phyloP scores from a whole-genome alignment of 92 coral and sea anemone genomes.

The Zoanthus sociatus region DNA sequence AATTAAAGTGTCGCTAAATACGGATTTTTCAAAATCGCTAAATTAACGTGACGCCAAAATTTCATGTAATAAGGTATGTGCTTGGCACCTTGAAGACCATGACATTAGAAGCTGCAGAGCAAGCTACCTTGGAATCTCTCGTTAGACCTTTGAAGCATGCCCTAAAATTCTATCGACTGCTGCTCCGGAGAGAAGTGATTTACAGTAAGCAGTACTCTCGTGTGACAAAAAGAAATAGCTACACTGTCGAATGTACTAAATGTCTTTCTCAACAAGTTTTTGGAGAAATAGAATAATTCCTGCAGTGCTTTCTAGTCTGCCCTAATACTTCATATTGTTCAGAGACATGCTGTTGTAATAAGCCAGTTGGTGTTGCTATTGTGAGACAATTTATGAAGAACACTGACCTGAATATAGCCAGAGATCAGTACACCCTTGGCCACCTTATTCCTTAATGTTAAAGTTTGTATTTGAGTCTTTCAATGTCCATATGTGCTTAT shows the following conservation, averaged over 20 bases:
- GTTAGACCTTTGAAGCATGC: constrained; percentile 34
- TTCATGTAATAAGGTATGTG: no score
- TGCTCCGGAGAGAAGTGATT: constrained; percentile 18
- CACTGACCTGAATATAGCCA: background rate
- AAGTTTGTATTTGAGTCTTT: no score
- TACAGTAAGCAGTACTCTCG: constrained; percentile 32
- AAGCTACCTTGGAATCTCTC: constrained; percentile 18
- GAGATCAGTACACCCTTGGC: background rate
- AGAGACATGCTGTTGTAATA: constrained; percentile 5
- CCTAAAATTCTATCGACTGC: constrained; percentile 27
- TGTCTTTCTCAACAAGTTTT: background rate
- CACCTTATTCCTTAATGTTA: no score
- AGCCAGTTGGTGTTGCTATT: constrained; percentile 14
- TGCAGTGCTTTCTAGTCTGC: constrained; percentile 15
- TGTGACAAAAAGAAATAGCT: constrained; percentile 27
- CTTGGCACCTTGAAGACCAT: constrained; percentile 29
- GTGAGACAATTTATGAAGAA: constrained; percentile 10
- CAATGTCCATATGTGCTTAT: no score
- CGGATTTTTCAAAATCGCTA: no score
- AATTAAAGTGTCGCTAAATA: no score
- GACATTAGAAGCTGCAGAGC: constrained; percentile 25
- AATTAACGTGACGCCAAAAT: no score
- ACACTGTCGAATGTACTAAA: constrained; percentile 22
- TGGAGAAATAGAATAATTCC: constrained; percentile 12
- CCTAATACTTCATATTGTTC: constrained; percentile 3